Conservation (phyloP, 1,140 invertebrate species). For the Zeugodacus cucurbitae region DNA sequence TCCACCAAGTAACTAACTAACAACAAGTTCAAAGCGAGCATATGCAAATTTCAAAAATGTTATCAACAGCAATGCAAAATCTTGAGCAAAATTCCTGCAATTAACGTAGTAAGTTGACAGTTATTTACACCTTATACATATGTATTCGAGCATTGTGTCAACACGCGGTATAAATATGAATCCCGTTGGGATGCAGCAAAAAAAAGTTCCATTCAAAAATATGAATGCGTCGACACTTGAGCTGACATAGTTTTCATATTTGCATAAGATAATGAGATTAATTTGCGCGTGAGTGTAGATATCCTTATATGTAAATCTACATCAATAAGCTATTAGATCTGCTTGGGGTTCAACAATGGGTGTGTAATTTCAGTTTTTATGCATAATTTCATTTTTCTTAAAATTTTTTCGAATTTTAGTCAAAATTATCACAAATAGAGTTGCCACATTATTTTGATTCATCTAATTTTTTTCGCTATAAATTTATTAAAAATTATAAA, state of each 20-base stretch:
- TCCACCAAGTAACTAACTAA: not conserved
- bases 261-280: not conserved
- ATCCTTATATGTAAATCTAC: not conserved
- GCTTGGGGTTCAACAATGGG: not conserved
- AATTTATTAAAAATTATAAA: too few relatives aligned
- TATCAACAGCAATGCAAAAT: not conserved
- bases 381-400: not conserved
- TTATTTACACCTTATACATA: not conserved
- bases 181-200: not conserved
- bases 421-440: too few relatives aligned
- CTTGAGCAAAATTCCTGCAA: not conserved
- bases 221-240: not conserved
- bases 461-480: too few relatives aligned
- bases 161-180: not conserved
- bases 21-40: not conserved
- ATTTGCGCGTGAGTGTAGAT: not conserved
- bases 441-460: too few relatives aligned
- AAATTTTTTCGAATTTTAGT: too few relatives aligned
- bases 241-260: constrained; percentile 24
- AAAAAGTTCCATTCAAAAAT: not conserved
- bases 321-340: not conserved
- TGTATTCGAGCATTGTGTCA: not conserved
- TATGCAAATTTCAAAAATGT: not conserved
- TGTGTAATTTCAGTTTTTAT: not conserved
- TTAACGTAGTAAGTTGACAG: not conserved